Evolutionary conservation across 2,113 vertebrate genomes (phyloP).

Genomic region (Chlorodrepanis virens): DNA sequence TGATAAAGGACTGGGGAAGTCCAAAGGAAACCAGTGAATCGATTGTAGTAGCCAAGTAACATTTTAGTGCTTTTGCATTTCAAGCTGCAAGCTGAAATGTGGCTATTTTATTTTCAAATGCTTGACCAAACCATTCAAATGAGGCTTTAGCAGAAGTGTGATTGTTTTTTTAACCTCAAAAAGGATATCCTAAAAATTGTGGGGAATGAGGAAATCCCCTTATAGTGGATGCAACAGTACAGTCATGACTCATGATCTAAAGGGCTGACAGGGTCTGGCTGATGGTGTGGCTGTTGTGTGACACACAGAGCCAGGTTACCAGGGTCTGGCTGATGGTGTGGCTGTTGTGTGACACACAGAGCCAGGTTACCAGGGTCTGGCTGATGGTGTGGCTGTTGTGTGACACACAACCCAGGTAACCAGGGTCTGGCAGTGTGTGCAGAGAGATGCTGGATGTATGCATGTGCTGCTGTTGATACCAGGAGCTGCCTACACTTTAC

Average conservation of each 20-base stretch:
- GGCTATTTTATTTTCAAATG: neutral
- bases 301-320: no score
- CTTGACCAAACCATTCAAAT: neutral
- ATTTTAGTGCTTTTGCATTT: neutral
- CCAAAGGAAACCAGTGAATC: neutral
- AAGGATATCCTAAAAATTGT: neutral
- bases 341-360: neutral
- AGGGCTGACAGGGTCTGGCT: neutral
- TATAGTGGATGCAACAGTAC: neutral
- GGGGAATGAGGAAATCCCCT: neutral
- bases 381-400: neutral
- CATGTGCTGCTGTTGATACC: neutral
- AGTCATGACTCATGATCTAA: neutral
- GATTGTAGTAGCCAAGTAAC: neutral
- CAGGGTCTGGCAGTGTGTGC: neutral
- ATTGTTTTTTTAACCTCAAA: neutral
- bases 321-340: neutral
- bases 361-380: no score
- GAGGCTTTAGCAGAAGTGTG: neutral
- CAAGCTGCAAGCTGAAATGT: neutral
- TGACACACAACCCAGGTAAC: neutral
- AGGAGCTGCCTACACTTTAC: neutral
- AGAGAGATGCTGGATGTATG: neutral
- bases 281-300: no score
- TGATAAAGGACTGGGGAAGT: neutral